Evolutionary conservation across 1,140 invertebrate genomes (phyloP).

Genomic region (Drosophila aff.): DNA sequence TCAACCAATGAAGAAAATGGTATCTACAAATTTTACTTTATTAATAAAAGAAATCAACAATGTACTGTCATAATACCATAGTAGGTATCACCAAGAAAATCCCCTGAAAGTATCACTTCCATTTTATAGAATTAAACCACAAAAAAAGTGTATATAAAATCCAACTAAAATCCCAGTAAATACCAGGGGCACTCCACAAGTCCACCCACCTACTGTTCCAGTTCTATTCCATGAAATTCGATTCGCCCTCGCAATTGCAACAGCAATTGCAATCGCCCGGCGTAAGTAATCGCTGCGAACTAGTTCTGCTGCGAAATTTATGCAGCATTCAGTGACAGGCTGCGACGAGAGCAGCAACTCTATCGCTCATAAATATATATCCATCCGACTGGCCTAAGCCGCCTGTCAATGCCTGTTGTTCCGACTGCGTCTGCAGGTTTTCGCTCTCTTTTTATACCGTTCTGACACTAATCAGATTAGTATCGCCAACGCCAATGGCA

Average conservation of each 20-base stretch:
- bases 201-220: slow-evolving; percentile 1
- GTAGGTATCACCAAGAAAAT: not conserved
- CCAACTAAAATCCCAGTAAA: slow-evolving; percentile 4
- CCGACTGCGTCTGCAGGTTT: slow-evolving; percentile 47
- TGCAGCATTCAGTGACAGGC: slow-evolving; percentile 32
- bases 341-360: slow-evolving; percentile 17
- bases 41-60: too few relatives aligned
- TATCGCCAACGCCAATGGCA: slow-evolving; percentile 77
- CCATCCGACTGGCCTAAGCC: slow-evolving; percentile 42
- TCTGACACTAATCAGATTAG: slow-evolving; percentile 85
- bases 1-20: too few relatives aligned
- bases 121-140: not conserved
- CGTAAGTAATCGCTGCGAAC: slow-evolving; percentile 16
- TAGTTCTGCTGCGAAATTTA: slow-evolving; percentile 36
- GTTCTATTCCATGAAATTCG: not conserved
- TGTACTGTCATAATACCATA: not conserved
- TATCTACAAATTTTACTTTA: too few relatives aligned
- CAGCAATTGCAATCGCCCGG: not conserved
- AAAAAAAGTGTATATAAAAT: not conserved
- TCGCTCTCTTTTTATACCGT: slow-evolving; percentile 48
- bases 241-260: slow-evolving; percentile 26
- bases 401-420: slow-evolving; percentile 46
- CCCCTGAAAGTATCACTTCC: not conserved
- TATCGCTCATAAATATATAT: slow-evolving; percentile 54
- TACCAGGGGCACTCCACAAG: not conserved